phyloP scores from a whole-genome alignment of 2,888 invertebrate species.

The Hydraecia micacea region DNA sequence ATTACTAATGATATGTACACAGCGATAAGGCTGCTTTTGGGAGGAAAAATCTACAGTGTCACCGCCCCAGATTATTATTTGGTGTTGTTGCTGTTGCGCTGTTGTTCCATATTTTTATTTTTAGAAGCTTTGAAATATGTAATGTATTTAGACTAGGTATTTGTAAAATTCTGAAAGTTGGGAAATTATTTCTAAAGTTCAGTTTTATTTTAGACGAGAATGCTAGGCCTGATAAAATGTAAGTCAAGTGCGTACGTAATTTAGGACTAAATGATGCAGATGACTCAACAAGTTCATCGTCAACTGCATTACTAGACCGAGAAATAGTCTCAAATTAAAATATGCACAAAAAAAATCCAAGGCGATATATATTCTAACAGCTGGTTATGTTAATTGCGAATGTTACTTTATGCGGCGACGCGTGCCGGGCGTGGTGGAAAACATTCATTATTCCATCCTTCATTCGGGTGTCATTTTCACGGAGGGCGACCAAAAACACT shows the following conservation, averaged over 20 bases:
- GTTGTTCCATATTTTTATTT: constrained; percentile 48
- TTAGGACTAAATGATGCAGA: background rate
- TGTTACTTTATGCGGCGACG: constrained; percentile 81
- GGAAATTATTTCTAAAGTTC: constrained; percentile 1
- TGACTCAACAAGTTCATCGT: background rate
- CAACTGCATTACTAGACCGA: background rate
- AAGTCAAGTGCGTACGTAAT: background rate
- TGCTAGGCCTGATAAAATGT: background rate
- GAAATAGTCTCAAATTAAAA: constrained; percentile 41
- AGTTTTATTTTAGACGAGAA: background rate
- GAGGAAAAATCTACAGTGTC: constrained; percentile 83
- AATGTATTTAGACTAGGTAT: background rate
- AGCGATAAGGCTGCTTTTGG: constrained; percentile 86
- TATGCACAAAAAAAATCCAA: constrained; percentile 45
- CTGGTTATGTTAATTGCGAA: constrained; percentile 79
- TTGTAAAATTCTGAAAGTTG: background rate
- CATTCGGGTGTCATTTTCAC: constrained; percentile 82
- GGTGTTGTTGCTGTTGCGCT: no score
- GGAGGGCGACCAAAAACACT: constrained; percentile 71
- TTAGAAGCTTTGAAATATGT: constrained; percentile 3
- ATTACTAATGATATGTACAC: constrained; percentile 90
- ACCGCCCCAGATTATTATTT: constrained; percentile 81
- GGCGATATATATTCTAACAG: constrained; percentile 66
- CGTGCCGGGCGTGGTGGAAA: constrained; percentile 78
- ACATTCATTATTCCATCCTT: constrained; percentile 83